Evolutionary conservation across 2,113 vertebrate genomes (phyloP).

Genomic region (Carollia perspicillata): DNA sequence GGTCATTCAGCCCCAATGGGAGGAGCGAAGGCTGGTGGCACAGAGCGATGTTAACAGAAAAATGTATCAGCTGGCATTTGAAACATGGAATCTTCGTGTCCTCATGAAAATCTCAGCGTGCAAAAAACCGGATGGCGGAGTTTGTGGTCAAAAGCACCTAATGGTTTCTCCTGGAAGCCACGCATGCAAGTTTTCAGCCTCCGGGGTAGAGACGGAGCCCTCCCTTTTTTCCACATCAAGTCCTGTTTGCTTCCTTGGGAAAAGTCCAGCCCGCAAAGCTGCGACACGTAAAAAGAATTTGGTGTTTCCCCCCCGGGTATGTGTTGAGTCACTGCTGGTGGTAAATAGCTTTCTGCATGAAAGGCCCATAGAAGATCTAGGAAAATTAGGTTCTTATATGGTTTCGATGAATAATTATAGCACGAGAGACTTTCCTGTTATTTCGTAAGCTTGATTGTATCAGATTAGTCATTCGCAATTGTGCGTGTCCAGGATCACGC

Average conservation of each 20-base stretch:
- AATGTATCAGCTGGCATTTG: background rate
- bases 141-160: background rate
- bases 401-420: background rate
- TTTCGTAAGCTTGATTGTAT: rapidly evolving
- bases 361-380: background rate
- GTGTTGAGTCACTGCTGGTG: background rate
- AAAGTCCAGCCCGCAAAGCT: background rate
- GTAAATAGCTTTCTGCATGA: background rate
- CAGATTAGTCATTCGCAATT: too few species aligned
- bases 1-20: background rate
- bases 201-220: background rate
- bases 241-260: background rate
- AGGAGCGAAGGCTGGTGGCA: background rate
- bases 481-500: background rate
- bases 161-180: background rate
- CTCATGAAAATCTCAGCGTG: background rate
- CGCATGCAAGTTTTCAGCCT: too few species aligned
- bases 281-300: background rate
- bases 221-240: background rate
- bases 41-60: background rate
- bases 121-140: background rate
- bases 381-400: background rate
- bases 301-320: background rate
- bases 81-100: background rate
- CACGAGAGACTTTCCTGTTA: background rate